A percentile compares a stretch with the other conserved stretches of the same genome.
phyloP scores from a whole-genome alignment of 2,888 invertebrate genomes.

The Campoplex nolae region DNA sequence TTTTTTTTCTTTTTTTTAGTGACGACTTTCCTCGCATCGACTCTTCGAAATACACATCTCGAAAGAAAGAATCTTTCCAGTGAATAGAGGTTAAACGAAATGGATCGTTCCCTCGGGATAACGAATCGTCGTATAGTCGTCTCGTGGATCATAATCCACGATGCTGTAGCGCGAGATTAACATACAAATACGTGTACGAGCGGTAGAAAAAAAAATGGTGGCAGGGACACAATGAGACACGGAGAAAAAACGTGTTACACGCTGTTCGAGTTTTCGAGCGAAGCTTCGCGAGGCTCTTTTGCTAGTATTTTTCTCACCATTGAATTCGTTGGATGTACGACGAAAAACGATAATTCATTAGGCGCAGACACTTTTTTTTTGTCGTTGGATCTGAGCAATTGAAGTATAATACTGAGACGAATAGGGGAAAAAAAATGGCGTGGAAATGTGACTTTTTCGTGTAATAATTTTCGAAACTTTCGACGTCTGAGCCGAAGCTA shows the following conservation, averaged over 20 bases:
- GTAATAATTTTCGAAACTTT: background rate
- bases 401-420: background rate
- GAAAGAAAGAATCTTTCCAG: conserved; percentile 1
- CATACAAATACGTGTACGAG: conserved; percentile 23
- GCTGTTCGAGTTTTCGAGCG: conserved; percentile 23
- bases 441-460: background rate
- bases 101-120: background rate
- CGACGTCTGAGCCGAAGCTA: background rate
- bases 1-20: too few relatives aligned
- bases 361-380: conserved; percentile 3
- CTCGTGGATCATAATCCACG: conserved; percentile 40
- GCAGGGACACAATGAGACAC: conserved; percentile 40
- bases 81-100: background rate
- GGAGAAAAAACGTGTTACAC: conserved; percentile 38
- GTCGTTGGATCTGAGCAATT: background rate
- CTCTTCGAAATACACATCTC: background rate
- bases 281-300: background rate
- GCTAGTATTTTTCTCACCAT: background rate
- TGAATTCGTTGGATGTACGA: background rate
- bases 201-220: conserved; percentile 16
- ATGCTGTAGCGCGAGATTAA: conserved; percentile 31
- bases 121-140: conserved; percentile 18
- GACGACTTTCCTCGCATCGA: background rate
- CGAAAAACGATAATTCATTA: conserved; percentile 25
- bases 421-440: background rate